Conservation (phyloP, 1,140 invertebrate species). For the Anastatus disparis region DNA sequence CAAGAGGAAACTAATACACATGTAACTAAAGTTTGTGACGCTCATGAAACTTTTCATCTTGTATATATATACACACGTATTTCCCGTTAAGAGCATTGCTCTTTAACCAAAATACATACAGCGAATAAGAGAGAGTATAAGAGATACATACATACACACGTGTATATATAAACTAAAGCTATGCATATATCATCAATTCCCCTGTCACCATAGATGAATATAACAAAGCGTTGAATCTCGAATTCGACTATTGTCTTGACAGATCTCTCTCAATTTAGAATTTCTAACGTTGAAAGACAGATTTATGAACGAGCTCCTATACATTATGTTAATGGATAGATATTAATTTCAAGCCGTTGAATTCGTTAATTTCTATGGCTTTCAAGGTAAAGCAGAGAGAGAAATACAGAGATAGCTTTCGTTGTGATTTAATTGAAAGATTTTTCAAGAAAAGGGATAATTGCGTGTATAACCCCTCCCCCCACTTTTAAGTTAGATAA, state of each 20-base stretch:
- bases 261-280: background rate
- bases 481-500: too few species aligned
- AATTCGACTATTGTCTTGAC: background rate
- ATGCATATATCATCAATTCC: too few species aligned
- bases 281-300: background rate
- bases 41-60: background rate
- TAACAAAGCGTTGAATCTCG: background rate
- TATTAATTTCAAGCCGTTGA: too few species aligned
- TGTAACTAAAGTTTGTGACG: constrained; percentile 8
- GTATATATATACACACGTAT: too few species aligned
- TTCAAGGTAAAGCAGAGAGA: too few species aligned
- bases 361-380: too few species aligned
- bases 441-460: too few species aligned
- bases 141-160: background rate
- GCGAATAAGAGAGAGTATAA: background rate
- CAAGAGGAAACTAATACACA: background rate
- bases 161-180: background rate
- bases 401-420: too few species aligned
- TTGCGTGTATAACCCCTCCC: too few species aligned
- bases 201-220: too few species aligned
- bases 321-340: background rate
- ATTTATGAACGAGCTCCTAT: too few species aligned
- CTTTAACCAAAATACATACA: constrained; percentile 5
- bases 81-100: constrained; percentile 13
- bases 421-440: too few species aligned